A percentile compares a stretch with the other conserved stretches of the same genome.
Evolutionary conservation across 2,888 invertebrate genomes (phyloP).

Genomic region (Diaperis boleti): DNA sequence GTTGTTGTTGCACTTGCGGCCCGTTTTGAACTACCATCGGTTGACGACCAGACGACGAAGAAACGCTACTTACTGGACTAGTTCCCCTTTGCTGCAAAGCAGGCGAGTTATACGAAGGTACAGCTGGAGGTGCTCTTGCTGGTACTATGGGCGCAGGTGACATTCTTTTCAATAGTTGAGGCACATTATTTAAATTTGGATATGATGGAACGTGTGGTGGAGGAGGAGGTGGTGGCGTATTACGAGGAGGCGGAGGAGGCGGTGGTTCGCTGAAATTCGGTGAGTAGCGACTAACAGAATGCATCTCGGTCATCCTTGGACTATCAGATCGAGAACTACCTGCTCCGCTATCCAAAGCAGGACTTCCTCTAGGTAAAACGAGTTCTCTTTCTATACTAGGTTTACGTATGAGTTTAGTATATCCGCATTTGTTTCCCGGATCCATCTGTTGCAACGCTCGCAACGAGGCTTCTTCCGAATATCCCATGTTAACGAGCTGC

Average conservation of each 20-base stretch:
- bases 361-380: constrained; percentile 82
- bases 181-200: constrained; percentile 72
- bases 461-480: constrained; percentile 80
- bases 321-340: constrained; percentile 92
- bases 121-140: constrained; percentile 75
- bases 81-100: constrained; percentile 65
- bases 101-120: constrained; percentile 65
- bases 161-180: constrained; percentile 81
- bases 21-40: constrained; percentile 88
- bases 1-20: constrained; percentile 84
- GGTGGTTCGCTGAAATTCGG: constrained; percentile 73
- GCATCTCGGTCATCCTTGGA: constrained; percentile 77
- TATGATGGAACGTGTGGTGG: constrained; percentile 69
- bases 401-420: constrained; percentile 84
- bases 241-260: constrained; percentile 70
- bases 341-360: constrained; percentile 88
- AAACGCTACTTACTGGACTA: constrained; percentile 74
- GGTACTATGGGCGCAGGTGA: constrained; percentile 80
- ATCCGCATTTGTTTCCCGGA: constrained; percentile 69
- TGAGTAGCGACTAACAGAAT: constrained; percentile 79
- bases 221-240: constrained; percentile 79
- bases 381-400: constrained; percentile 90
- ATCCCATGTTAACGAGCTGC: constrained; percentile 79
- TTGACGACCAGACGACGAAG: constrained; percentile 68
- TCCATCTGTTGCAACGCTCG: constrained; percentile 76